Percentiles rank a stretch among this genome's conserved stretches.
These are phyloP conservation scores for Podarcis raffonei DNA, from an alignment of 2,113 vertebrate species.

Conservation along the genomic window DNA sequence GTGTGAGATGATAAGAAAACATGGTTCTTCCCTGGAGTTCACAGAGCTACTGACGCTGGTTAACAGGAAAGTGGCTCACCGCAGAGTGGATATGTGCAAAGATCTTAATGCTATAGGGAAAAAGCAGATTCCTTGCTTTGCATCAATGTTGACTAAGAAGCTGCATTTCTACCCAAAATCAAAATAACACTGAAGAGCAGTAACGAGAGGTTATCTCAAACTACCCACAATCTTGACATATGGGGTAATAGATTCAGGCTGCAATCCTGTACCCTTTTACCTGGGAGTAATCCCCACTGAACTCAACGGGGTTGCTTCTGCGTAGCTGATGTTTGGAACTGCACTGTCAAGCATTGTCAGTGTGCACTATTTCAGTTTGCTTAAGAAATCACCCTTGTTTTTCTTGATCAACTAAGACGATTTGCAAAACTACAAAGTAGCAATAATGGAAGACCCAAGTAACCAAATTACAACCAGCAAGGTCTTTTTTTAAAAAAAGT, in stretches of 20 bases:
- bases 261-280: neutral
- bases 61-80: constrained; percentile 90
- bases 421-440: neutral
- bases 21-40: constrained; percentile 86
- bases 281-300: neutral
- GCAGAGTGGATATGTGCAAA: constrained; percentile 74
- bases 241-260: neutral
- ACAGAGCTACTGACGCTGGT: constrained; percentile 92
- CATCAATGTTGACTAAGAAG: constrained; percentile 97
- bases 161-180: constrained; percentile 85
- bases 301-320: neutral
- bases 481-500: neutral
- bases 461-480: neutral
- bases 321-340: neutral
- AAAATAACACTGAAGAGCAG: constrained; percentile 14
- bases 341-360: neutral
- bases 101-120: constrained; percentile 83
- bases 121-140: constrained; percentile 96
- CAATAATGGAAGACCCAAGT: neutral
- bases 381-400: neutral
- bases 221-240: neutral
- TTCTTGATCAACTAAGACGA: neutral
- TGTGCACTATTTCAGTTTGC: neutral
- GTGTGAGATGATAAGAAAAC: constrained; percentile 76
- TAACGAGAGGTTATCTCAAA: neutral